phyloP scores from a whole-genome alignment of 2,113 vertebrate genomes.

The Phainopepla nitens region DNA sequence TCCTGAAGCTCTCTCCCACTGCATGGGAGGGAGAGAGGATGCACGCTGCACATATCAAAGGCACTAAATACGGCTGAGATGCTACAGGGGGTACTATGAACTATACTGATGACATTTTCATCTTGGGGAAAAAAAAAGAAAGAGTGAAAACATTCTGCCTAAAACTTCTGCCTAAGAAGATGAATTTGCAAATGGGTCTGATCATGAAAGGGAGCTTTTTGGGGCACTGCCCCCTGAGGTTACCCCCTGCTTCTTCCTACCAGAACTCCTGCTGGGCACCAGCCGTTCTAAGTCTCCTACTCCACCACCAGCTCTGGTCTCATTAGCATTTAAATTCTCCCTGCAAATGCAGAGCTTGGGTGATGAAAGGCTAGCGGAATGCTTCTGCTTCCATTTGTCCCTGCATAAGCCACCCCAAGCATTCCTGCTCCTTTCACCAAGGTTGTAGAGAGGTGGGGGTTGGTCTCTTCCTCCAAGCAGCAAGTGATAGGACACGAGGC shows the following conservation, averaged over 20 bases:
- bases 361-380: not conserved
- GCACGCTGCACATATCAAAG: not conserved
- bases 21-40: not conserved
- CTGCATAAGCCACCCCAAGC: not conserved
- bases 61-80: not conserved
- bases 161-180: not conserved
- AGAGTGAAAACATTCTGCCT: not conserved
- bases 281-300: not conserved
- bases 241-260: not conserved
- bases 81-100: not conserved
- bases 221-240: not conserved
- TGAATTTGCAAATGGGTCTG: not conserved
- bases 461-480: not conserved
- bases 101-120: not conserved
- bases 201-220: not conserved
- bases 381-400: not conserved
- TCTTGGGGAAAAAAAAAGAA: not conserved
- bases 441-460: accelerated
- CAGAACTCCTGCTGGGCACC: not conserved
- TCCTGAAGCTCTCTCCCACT: not conserved
- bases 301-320: not conserved
- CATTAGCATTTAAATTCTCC: not conserved
- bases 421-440: not conserved
- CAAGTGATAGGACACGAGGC: not conserved
- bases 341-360: not conserved